phyloP scores from a whole-genome alignment of 1,140 invertebrate species.

The Tigriopus japonicus region DNA sequence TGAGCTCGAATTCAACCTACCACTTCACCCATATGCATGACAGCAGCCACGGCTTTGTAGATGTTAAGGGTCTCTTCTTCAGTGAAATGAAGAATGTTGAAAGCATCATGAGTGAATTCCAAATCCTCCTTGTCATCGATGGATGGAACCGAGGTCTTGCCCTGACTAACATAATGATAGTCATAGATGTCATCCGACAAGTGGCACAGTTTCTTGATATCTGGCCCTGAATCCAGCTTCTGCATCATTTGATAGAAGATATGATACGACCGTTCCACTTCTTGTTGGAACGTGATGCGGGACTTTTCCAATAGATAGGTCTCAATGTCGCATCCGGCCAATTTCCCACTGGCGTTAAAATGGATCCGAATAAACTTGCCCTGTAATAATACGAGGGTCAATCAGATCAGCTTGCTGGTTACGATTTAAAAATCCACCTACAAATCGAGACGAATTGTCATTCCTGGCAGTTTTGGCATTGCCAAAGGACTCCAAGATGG shows the following conservation, averaged over 20 bases:
- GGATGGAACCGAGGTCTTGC: slow-evolving; percentile 36
- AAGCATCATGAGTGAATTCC: slow-evolving; percentile 62
- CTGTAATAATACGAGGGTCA: slow-evolving; percentile 29
- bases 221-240: slow-evolving; percentile 1
- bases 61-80: slow-evolving; percentile 86
- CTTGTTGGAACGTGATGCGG: slow-evolving; percentile 92
- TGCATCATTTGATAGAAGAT: slow-evolving; percentile 99
- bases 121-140: slow-evolving; percentile 57
- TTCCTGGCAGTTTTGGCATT: slow-evolving; percentile 99
- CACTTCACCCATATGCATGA: slow-evolving; percentile 97
- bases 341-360: slow-evolving; percentile 94
- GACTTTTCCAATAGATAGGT: slow-evolving; percentile 99
- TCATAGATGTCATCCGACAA: slow-evolving; percentile 53
- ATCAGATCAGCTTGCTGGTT: not conserved
- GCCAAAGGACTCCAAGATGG: slow-evolving; percentile 97
- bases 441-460: slow-evolving; percentile 98
- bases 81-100: slow-evolving; percentile 92
- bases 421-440: slow-evolving; percentile 34
- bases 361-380: slow-evolving; percentile 99
- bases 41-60: slow-evolving; percentile 87
- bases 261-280: slow-evolving; percentile 96
- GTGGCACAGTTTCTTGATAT: slow-evolving; percentile 43
- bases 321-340: slow-evolving; percentile 99
- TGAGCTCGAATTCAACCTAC: slow-evolving; percentile 23
- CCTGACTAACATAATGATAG: slow-evolving; percentile 43